Percentiles rank a stretch among this genome's conserved stretches.
Evolutionary conservation across 2,797 vertebrate genomes (phyloP).

Genomic region (Orientallactaga sibirica): DNA sequence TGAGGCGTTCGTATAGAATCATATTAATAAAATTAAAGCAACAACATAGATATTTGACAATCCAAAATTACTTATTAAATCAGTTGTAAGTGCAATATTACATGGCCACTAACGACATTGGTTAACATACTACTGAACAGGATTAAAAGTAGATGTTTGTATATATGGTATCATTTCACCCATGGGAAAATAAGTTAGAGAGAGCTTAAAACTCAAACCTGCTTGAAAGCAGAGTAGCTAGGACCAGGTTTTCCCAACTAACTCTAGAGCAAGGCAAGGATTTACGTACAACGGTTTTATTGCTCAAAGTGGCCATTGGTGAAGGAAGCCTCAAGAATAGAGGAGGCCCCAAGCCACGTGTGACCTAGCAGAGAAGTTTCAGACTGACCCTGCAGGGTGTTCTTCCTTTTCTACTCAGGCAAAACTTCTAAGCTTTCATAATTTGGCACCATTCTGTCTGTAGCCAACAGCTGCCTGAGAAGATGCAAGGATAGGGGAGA

Average conservation of each 20-base stretch:
- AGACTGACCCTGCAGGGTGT: not conserved
- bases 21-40: constrained; percentile 5
- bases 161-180: not conserved
- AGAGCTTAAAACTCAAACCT: not conserved
- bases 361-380: not conserved
- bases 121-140: not conserved
- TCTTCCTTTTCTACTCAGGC: not conserved
- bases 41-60: constrained; percentile 25
- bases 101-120: not conserved
- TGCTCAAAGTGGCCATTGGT: not conserved
- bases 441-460: not conserved
- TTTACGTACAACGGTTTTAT: not conserved
- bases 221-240: not conserved
- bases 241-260: not conserved
- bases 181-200: not conserved
- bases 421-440: not conserved
- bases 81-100: not conserved
- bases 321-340: not conserved
- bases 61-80: constrained; percentile 41
- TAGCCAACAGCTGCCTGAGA: not conserved
- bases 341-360: not conserved
- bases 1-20: not conserved
- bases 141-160: not conserved
- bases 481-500: not conserved
- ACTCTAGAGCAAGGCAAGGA: constrained; percentile 1